Base-by-base conservation (phyloP, 1,140 invertebrate species). In the Scylla paramamosain region DNA sequence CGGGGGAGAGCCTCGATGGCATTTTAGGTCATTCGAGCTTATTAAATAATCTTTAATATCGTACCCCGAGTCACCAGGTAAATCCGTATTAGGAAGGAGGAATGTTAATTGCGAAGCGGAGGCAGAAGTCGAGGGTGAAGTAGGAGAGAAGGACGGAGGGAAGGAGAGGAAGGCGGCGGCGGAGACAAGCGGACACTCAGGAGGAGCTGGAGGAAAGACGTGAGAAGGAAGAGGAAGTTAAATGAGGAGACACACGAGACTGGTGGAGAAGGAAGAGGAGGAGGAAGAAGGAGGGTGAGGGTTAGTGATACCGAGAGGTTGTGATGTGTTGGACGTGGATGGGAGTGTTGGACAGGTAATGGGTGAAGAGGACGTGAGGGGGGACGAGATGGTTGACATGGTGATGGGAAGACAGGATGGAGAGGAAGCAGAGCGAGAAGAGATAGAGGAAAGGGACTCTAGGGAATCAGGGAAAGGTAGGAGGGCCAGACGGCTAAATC, bases 41-140 rank as follows among this genome's bases (percentile, higher is more conserved):
- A 77, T 77, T 77, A 77, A 77, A 77, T 77, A 77, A 77, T 77
- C 67, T 77, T 77, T 77, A 77, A 77, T 77, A 77, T 77, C 67
- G 67, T 77, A 77, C 67, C 67, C 67, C 7, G 67, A 77, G 67
- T 77, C 67, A n/a, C 67, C 67, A 77, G 67, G 67, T 77, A 77
- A 77, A 77, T 77, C 67, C 67, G 20, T 77, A 77, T 77, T 77
- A 77, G 67, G 67, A 77, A 77, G 67, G 20, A 77, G 67, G 67
- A 77, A 77, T 77, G 67, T 77, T 77, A 77, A 77, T 77, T 77
- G 67, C 67, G n/a, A 77, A 2, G 67, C 20, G n/a, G 67, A 77
- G 67, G 12, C 67, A 77, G 67, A 20, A 77, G 67, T 77, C 67
- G 67, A n/a, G 59, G 67, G 67, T 77, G 67, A 77, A 77, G 67